Conservation (phyloP, 2,113 vertebrate species). For the Erythrocercus mccallii region DNA sequence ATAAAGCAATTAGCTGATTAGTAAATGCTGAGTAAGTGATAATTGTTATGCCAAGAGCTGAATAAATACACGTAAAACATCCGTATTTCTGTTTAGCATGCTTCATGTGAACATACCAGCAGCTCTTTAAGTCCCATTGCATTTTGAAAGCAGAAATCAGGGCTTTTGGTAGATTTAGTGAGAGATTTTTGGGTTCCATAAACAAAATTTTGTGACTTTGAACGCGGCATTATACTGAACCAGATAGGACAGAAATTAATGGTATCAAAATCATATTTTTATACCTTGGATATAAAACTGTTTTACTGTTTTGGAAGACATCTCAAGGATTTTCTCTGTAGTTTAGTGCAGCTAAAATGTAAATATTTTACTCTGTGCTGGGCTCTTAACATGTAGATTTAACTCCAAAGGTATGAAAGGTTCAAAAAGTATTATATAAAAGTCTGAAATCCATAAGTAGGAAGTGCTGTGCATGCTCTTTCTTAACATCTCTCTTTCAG, state of each 20-base stretch:
- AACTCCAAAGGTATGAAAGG: neutral
- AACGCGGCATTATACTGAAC: neutral
- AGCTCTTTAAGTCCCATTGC: neutral
- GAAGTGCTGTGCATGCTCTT: neutral
- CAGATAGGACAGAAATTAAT: neutral
- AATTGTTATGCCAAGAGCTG: neutral
- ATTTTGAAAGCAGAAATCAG: accelerated
- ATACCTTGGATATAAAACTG: neutral
- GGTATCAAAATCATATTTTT: neutral
- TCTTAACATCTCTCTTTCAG: neutral
- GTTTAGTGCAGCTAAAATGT: accelerated
- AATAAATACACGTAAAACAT: neutral
- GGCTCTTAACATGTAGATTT: neutral
- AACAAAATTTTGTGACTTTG: neutral
- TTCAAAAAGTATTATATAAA: neutral
- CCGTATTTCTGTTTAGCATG: neutral
- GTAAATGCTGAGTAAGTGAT: neutral
- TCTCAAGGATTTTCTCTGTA: neutral
- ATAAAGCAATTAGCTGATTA: neutral
- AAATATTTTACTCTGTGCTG: neutral
- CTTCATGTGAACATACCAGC: accelerated
- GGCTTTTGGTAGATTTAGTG: neutral
- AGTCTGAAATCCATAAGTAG: neutral
- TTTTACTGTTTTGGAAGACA: neutral
- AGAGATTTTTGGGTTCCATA: neutral